phyloP scores from a whole-genome alignment of 2,888 invertebrate genomes.

The Trachelus tabidus region DNA sequence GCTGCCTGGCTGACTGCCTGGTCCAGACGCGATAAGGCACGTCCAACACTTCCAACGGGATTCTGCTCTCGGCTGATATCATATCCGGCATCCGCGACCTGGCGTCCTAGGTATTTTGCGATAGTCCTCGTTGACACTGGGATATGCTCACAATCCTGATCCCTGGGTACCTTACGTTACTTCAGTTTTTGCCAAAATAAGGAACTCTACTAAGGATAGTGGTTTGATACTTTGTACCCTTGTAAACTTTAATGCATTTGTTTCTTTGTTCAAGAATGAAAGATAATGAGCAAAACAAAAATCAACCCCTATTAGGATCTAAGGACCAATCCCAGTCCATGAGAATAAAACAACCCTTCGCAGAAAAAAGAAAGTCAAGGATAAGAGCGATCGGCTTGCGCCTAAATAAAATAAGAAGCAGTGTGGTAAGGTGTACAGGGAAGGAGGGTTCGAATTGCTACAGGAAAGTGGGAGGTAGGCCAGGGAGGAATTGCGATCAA shows the following conservation, averaged over 20 bases:
- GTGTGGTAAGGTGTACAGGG: constrained; percentile 6
- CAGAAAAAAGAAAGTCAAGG: background rate
- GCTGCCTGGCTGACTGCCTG: constrained; percentile 52
- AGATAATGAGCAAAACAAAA: background rate
- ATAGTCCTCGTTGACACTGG: constrained; percentile 34
- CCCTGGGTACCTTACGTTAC: background rate
- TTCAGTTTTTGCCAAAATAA: background rate
- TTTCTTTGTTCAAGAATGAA: background rate
- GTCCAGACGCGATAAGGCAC: constrained; percentile 64
- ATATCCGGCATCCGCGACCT: constrained; percentile 47
- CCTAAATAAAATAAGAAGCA: constrained; percentile 31
- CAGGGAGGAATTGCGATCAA: constrained; percentile 62
- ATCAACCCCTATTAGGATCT: background rate
- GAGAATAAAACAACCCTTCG: background rate
- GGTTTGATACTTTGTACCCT: background rate
- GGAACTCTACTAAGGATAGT: background rate
- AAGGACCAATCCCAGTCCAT: background rate
- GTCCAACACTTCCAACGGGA: constrained; percentile 62
- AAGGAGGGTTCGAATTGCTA: background rate
- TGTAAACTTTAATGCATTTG: background rate
- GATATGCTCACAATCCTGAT: background rate
- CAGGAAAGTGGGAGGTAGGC: constrained; percentile 23
- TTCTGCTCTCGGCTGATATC: constrained; percentile 61
- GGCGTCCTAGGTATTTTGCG: constrained; percentile 46
- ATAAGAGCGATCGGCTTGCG: constrained; percentile 2